These are phyloP conservation scores for Dromococcyx pavoninus DNA, from an alignment of 2,797 vertebrate genomes.

Conservation along the genomic window DNA sequence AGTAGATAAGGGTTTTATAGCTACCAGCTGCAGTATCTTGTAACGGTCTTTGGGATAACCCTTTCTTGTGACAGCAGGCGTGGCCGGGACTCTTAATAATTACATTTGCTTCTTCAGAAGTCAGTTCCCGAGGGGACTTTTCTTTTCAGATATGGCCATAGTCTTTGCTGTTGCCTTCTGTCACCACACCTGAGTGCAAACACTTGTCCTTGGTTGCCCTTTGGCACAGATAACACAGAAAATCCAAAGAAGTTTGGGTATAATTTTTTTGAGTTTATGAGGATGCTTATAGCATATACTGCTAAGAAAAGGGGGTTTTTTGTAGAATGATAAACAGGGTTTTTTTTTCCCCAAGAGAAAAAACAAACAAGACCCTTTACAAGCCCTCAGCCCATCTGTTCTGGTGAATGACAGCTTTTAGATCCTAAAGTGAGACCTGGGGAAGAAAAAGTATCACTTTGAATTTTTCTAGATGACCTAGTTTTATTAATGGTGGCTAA, in stretches of 20 bases:
- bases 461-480: neutral
- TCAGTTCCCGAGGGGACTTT: neutral
- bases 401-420: neutral
- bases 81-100: neutral
- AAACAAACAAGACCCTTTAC: neutral
- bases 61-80: neutral
- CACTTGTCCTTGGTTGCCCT: neutral
- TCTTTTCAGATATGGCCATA: neutral
- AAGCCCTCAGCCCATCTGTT: conserved; percentile 18
- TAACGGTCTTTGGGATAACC: neutral
- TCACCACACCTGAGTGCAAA: neutral
- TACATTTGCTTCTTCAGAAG: neutral
- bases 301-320: neutral
- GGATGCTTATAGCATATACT: neutral
- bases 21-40: neutral
- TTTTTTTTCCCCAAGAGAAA: neutral
- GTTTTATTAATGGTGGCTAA: neutral
- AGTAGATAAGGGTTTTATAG: conserved; percentile 1
- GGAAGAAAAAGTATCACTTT: neutral
- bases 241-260: neutral
- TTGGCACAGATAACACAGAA: neutral
- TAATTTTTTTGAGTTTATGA: neutral
- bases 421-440: neutral
- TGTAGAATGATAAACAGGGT: neutral
- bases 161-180: neutral